Evolutionary conservation across 1,140 invertebrate genomes (phyloP), one percentile per base, ranked within the genome.

Genomic region (Cataglyphis hispanica): DNA sequence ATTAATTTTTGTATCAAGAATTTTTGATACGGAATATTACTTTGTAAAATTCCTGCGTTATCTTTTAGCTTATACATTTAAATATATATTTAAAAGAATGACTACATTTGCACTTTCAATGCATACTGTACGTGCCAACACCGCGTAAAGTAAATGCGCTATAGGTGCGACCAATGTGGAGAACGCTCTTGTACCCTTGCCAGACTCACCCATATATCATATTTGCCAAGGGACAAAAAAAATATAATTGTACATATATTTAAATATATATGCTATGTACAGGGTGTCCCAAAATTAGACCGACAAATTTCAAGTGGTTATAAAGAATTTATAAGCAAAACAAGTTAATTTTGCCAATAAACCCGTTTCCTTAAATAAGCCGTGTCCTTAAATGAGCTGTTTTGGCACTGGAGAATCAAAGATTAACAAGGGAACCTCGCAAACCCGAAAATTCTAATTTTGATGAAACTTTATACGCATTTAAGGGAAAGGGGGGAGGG

Each of bases 41-140:
- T 8, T 4, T 25, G 11, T 22, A 72, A 83, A 31, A 19, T 31
- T 43, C 6, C 19, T 37, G 16, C 50, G 46, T 81, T 69, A 43
- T 22, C 34, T 70, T 72, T 31, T 46, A 58, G 13, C 37, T 58
- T n/a, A 22, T 19, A 67, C 22, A 50, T 67, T 34, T 50, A 78
- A 78, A 43, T 46, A 37, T 10, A 34, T 27, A 58, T n/a, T 60
- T 58, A 27, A 72, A 76, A 76, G 19, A 27, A 16, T 58, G 19
- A 25, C 40, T 25, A 3, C 43, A 69, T 80, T 80, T 83, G 25
- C 67, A 83, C 74, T 37, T 60, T 83, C 72, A 83, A 83, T 83
- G 60, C 60, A 34, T 31, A 43, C 34, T n/a, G 58, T n/a, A 53
- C 53, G 22, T 40, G 25, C 37, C 46, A 50, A 40, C 43, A 50